A percentile compares a stretch with the other conserved stretches of the same genome.
Conservation (phyloP, 1,140 invertebrate species). For the Agraylea sexmaculata region DNA sequence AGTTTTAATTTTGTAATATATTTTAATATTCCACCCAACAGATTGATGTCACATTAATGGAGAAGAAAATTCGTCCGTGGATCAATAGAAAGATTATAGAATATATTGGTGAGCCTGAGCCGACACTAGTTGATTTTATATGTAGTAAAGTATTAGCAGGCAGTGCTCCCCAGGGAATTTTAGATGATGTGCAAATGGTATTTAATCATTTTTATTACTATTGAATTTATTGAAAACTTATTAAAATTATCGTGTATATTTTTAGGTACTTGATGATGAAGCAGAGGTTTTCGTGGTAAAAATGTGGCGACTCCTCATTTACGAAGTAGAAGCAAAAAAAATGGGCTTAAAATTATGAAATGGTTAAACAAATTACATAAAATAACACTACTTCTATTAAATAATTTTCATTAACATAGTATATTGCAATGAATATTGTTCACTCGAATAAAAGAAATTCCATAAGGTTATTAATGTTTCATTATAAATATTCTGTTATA, state of each 20-base stretch:
- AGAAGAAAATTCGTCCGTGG: conserved; percentile 95
- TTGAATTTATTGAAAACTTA: not conserved
- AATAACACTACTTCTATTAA: too few relatives aligned
- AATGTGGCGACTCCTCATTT: conserved; percentile 98
- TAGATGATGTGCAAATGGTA: conserved; percentile 98
- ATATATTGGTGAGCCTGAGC: conserved; percentile 98
- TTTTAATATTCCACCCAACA: conserved; percentile 22
- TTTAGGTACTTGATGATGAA: conserved; percentile 93
- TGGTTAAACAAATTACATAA: too few relatives aligned
- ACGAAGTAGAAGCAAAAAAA: conserved; percentile 98
- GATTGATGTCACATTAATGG: conserved; percentile 70
- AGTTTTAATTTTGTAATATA: conserved; percentile 8
- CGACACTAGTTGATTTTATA: conserved; percentile 97
- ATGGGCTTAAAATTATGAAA: too few relatives aligned
- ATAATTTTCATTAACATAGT: too few relatives aligned
- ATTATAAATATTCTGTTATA: too few relatives aligned
- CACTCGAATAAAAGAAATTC: too few relatives aligned
- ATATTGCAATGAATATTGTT: too few relatives aligned
- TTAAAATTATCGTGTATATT: conserved; percentile 8
- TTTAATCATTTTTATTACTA: not conserved
- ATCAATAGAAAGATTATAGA: conserved; percentile 99
- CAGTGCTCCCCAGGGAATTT: conserved; percentile 82
- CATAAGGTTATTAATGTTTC: too few relatives aligned
- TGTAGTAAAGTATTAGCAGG: conserved; percentile 94
- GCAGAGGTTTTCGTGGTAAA: conserved; percentile 99